Evolutionary conservation across 1,140 invertebrate genomes (phyloP).

Genomic region (Coenobita brevimanus): DNA sequence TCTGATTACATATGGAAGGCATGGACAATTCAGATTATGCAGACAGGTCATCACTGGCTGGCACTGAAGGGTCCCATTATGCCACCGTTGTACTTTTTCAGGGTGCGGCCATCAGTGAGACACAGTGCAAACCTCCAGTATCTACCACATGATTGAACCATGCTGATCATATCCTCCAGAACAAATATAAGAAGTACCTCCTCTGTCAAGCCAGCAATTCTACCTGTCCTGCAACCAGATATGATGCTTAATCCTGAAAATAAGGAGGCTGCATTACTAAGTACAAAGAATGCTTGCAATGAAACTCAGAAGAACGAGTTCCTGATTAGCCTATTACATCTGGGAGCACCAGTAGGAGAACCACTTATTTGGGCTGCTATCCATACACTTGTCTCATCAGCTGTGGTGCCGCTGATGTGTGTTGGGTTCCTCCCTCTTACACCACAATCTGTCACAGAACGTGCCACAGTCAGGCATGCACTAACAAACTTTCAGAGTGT

Average conservation of each 20-base stretch:
- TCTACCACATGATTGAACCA: not conserved
- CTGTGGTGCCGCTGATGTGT: not conserved
- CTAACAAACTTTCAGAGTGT: slow-evolving; percentile 8
- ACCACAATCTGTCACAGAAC: slow-evolving; percentile 3
- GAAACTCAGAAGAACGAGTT: not conserved
- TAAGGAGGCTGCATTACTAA: not conserved
- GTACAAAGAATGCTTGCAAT: slow-evolving; percentile 1
- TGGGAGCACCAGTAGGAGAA: not conserved
- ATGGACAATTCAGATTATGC: slow-evolving; percentile 19
- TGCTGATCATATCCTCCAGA: not conserved
- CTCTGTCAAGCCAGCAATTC: not conserved
- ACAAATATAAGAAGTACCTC: not conserved
- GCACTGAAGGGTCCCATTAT: slow-evolving; percentile 3
- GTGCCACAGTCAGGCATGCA: slow-evolving; percentile 12
- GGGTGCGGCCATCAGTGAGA: not conserved
- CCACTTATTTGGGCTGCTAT: slow-evolving; percentile 5
- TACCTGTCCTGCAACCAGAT: not conserved
- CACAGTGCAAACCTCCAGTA: not conserved
- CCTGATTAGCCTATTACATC: not conserved
- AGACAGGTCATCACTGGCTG: slow-evolving; percentile 3
- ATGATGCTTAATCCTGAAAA: not conserved
- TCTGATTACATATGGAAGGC: not conserved
- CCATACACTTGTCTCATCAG: not conserved
- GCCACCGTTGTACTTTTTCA: not conserved
- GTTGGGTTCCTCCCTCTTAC: not conserved